phyloP scores from a whole-genome alignment of 2,797 vertebrate species.

The Threskiornis aethiopicus region DNA sequence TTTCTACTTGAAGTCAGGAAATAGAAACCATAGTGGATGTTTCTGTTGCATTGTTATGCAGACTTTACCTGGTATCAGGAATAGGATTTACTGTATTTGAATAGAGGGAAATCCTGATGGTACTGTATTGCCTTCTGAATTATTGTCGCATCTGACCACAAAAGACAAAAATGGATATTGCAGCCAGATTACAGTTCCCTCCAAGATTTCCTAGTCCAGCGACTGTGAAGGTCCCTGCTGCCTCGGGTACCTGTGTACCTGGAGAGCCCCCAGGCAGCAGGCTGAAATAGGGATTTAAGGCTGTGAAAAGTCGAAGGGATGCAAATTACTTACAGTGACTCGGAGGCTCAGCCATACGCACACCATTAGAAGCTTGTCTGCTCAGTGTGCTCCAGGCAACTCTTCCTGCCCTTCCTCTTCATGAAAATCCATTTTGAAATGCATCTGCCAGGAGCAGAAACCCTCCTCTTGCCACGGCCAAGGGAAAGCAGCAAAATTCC shows the following conservation, averaged over 20 bases:
- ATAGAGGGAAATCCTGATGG: not conserved
- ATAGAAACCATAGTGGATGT: not conserved
- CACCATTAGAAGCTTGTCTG: not conserved
- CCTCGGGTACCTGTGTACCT: not conserved
- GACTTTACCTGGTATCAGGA: not conserved
- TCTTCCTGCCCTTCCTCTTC: not conserved
- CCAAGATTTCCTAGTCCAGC: not conserved
- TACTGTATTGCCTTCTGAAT: not conserved
- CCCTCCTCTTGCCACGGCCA: not conserved
- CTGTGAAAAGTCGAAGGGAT: not conserved
- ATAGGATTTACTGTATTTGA: not conserved
- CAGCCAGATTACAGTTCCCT: not conserved
- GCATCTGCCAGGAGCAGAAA: not conserved
- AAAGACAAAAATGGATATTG: not conserved
- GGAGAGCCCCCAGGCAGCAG: not conserved
- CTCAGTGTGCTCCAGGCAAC: not conserved
- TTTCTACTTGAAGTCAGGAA: not conserved
- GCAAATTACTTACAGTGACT: not conserved
- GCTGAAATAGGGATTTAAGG: not conserved
- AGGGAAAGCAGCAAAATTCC: not conserved
- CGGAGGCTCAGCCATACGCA: fast-evolving
- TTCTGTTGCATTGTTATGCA: not conserved
- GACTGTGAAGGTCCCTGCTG: not conserved
- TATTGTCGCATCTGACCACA: not conserved
- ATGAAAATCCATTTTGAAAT: not conserved